Conservation (phyloP, 1,140 invertebrate genomes). For the Arion vulgaris region DNA sequence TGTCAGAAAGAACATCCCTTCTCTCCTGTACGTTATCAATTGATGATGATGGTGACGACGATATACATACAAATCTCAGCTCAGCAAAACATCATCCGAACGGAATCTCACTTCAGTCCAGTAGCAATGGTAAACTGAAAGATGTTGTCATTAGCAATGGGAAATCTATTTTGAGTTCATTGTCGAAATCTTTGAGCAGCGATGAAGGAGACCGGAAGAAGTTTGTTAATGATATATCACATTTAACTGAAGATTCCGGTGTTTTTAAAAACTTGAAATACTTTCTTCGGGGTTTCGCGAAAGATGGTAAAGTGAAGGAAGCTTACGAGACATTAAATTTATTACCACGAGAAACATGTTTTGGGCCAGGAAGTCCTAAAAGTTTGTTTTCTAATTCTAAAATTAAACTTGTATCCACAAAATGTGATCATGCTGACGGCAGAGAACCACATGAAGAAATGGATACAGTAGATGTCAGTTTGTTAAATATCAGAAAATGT, state of each 20-base stretch:
- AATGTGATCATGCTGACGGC: not conserved
- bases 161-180: slow-evolving; percentile 19
- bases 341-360: slow-evolving; percentile 25
- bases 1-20: slow-evolving; percentile 33
- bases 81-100: not conserved
- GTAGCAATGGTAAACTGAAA: slow-evolving; percentile 14
- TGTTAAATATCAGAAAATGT: not conserved
- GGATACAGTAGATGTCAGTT: not conserved
- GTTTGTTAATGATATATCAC: slow-evolving; percentile 11
- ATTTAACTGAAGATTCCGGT: slow-evolving; percentile 20
- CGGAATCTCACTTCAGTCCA: not conserved
- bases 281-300: slow-evolving; percentile 24
- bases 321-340: not conserved
- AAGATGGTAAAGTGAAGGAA: not conserved
- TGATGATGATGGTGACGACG: slow-evolving; percentile 19
- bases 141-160: slow-evolving; percentile 17
- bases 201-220: slow-evolving; percentile 15
- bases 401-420: not conserved
- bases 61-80: not conserved
- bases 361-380: slow-evolving; percentile 24
- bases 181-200: slow-evolving; percentile 11
- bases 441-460: not conserved
- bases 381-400: not conserved
- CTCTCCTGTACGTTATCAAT: slow-evolving; percentile 27
- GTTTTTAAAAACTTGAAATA: slow-evolving; percentile 34